These are phyloP conservation scores for Sciurus vulgaris DNA, from an alignment of 2,797 vertebrate species.

Conservation along the genomic window DNA sequence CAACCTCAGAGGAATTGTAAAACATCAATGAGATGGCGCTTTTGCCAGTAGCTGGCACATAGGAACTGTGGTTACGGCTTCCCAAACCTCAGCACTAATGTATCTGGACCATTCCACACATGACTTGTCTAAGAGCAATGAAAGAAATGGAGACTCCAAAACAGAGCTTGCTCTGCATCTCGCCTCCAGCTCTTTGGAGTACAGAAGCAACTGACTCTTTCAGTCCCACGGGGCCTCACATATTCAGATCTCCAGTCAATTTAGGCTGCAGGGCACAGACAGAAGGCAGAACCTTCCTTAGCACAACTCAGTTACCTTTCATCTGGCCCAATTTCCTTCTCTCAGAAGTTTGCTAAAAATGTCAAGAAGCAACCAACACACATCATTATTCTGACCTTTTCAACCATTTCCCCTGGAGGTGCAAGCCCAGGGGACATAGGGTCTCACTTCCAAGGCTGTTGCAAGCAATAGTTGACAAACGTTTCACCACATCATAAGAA, in stretches of 20 bases:
- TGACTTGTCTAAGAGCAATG: background rate
- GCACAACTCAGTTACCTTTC: background rate
- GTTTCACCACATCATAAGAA: background rate
- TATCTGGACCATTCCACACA: background rate
- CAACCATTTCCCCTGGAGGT: background rate
- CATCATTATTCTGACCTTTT: background rate
- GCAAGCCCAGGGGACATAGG: background rate
- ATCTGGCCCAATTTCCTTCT: background rate
- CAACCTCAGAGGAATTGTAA: background rate
- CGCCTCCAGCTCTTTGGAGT: background rate
- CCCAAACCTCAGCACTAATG: background rate
- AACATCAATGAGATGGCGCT: background rate
- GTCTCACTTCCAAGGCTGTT: background rate
- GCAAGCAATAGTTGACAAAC: background rate
- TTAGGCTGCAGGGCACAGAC: background rate
- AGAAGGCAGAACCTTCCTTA: background rate
- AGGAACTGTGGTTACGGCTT: background rate
- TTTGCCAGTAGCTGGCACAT: background rate
- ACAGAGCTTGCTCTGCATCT: background rate
- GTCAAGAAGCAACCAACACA: slow-evolving; percentile 15
- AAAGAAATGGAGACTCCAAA: background rate
- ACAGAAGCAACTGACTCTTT: background rate
- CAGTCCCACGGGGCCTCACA: background rate
- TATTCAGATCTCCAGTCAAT: background rate
- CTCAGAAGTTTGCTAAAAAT: slow-evolving; percentile 6